Base-by-base conservation (phyloP, 2,113 vertebrate genomes). In the Epinephelus moara region DNA sequence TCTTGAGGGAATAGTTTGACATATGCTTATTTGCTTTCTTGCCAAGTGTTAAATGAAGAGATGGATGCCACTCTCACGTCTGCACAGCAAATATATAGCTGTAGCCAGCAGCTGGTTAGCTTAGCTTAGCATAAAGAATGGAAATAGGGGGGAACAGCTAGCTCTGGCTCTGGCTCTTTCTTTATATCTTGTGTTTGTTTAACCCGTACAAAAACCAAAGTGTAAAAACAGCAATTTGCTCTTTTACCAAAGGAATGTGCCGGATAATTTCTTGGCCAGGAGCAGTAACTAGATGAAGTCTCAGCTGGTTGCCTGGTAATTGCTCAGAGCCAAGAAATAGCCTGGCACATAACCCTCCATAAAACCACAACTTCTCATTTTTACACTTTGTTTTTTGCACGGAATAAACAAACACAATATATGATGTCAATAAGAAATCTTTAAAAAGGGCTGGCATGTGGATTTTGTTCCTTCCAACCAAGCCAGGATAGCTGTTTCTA, bases 321-420 rank as follows among this genome's bases (percentile, higher is more conserved):
- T 78, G 13, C 75, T 52, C 27, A 13, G 18, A 59, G 40, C 9
- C 25, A 60, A 78, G 40, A 50, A 59, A 69, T 50, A 57, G 5
- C n/a, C 4, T 7, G 21, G n/a, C 18, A 13, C 30, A 45, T 55
- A 42, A 64, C 15, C 49, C 53, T 4, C 18, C 15, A 37, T 70
- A 17, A 71, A 72, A 59, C 1, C n/a, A 57, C 12, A 45, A 57
- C 37, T 37, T 71, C 9, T 11, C 8, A n/a, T 56, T 74, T 49
- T 61, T 19, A 52, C 49, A 66, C 42, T 45, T 45, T 45, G 42
- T 21, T 21, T 61, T 61, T 61, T 27, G 23, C 30, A 18, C 2
- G 1, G 47, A 69, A 21, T 15, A 37, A 33, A 53, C 49, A 70
- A 70, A 53, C 25, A 69, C 4, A 11, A 30, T 30, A 68, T 69